Evolutionary conservation across 2,113 vertebrate species (phyloP), one percentile per base, ranked within the genome.

Genomic region (Oryctolagus cuniculus): DNA sequence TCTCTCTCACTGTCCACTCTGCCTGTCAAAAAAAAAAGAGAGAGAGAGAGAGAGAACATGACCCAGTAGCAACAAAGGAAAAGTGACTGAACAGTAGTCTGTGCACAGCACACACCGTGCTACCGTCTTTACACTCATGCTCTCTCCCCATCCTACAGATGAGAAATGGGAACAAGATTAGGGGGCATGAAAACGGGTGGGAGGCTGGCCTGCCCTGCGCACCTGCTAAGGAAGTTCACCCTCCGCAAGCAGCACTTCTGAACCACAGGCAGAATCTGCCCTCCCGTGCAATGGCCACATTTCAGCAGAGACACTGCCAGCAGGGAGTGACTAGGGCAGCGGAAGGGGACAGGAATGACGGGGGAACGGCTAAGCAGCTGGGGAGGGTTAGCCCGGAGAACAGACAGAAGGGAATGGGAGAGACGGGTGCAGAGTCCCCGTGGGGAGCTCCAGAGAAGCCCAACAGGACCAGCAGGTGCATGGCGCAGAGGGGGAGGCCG

Each of bases 401-500:
- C 66, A 29, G 3, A 73, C 17, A 13, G 6, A n/a, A 61, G 29
- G 66, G 16, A 27, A 74, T 49, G 63, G 75, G 10, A 51, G 16
- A 27, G 25, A 34, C 6, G 21, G 4, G 15, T 0, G 10, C 6
- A 19, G 63, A 36, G 29, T 27, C 36, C 11, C 27, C 17, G 5
- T 8, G 19, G 5, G 25, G 44, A n/a, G 36, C 66, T 61, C 83
- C 63, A 66, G 27, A 29, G 16, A n/a, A 82, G 27, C n/a, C 86
- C 24, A 15, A 61, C 10, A 55, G 85, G 86, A 63, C 3, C n/a
- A 16, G 4, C 0, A 51, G 17, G 58, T 44, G 17, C 16, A 36
- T 44, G 13, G 44, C 5, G 0, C 10, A 15, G 3, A 72, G n/a
- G n/a, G 3, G 22, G 24, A 72, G 6, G 8, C 11, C 10, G 3